Conservation (phyloP, 2,113 vertebrate species). For the Anarhynchus alexandrinus region DNA sequence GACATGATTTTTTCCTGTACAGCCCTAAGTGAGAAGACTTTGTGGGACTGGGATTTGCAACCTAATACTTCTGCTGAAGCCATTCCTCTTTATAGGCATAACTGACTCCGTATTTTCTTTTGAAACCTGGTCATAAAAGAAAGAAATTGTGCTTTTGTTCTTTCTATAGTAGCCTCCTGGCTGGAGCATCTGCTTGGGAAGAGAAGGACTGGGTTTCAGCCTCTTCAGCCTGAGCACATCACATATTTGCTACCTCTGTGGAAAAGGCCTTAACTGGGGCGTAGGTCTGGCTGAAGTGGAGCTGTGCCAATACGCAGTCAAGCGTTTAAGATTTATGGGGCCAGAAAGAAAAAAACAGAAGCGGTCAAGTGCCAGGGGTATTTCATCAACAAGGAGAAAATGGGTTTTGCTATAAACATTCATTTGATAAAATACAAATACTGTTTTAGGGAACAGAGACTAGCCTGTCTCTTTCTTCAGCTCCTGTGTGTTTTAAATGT, state of each 20-base stretch:
- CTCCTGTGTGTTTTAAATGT: neutral
- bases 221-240: neutral
- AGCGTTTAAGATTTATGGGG: neutral
- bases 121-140: neutral
- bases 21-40: neutral
- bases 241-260: neutral
- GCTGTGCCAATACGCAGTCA: neutral
- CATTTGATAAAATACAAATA: neutral
- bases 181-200: neutral
- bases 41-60: neutral
- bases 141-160: neutral
- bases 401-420: neutral
- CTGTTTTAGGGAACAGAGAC: neutral
- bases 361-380: neutral
- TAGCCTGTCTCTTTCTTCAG: neutral
- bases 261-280: neutral
- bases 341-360: neutral
- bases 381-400: conserved; percentile 29
- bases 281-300: neutral
- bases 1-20: neutral
- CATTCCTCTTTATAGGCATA: neutral
- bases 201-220: neutral
- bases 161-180: neutral
- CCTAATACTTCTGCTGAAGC: neutral
- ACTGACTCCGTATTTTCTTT: neutral